phyloP scores from a whole-genome alignment of 1,140 invertebrate genomes.

The Alviniconcha marisindica region DNA sequence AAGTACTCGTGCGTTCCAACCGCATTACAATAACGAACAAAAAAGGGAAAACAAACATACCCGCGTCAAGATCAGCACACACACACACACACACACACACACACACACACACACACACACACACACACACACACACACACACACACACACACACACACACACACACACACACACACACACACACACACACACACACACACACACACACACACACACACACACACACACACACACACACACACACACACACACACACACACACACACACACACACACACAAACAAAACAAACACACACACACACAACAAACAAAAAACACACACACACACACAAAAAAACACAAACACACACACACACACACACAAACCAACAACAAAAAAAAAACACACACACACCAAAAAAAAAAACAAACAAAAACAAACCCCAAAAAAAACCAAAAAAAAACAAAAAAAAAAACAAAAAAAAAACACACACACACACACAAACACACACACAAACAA shows the following conservation, averaged over 20 bases:
- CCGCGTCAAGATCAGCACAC: too few species aligned
- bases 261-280: too few species aligned
- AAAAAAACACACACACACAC: not conserved
- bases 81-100: not conserved
- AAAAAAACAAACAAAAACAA: too few species aligned
- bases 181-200: not conserved
- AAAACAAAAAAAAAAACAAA: not conserved
- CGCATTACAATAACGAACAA: not conserved
- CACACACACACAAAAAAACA: too few species aligned
- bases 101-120: not conserved
- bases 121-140: slow-evolving; percentile 18
- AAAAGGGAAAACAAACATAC: not conserved
- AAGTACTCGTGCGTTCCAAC: not conserved
- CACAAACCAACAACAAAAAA: too few species aligned
- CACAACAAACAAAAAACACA: too few species aligned
- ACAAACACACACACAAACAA: too few species aligned
- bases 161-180: not conserved
- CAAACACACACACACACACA: too few species aligned
- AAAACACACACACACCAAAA: too few species aligned
- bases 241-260: not conserved
- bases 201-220: slow-evolving; percentile 2
- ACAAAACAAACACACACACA: too few species aligned
- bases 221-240: slow-evolving; percentile 5
- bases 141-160: slow-evolving; percentile 16
- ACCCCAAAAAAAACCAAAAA: too few species aligned